A percentile compares a stretch with the other conserved stretches of the same genome.
These are phyloP conservation scores for Diarsia mendica DNA, from an alignment of 2,888 invertebrate species.

Conservation along the genomic window DNA sequence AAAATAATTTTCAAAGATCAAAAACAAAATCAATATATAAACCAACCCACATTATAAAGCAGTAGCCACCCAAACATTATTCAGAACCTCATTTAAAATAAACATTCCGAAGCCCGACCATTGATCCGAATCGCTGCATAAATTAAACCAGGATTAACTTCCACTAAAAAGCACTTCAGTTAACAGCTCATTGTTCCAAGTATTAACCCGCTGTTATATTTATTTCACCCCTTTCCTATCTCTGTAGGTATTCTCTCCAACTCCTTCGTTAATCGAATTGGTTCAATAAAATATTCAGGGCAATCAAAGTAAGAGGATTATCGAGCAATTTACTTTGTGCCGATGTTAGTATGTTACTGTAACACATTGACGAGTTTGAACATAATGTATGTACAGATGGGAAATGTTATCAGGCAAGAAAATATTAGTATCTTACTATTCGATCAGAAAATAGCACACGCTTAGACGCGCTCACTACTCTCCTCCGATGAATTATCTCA, in stretches of 20 bases:
- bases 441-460: neutral
- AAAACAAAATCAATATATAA: neutral
- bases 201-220: neutral
- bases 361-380: constrained; percentile 3
- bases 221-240: neutral
- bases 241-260: constrained; percentile 18
- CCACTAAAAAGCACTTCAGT: constrained; percentile 12
- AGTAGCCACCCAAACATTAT: neutral
- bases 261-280: constrained; percentile 59
- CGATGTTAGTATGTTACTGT: constrained; percentile 36
- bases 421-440: neutral
- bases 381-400: neutral
- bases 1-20: neutral
- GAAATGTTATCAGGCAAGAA: no score
- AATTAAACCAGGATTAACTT: constrained; percentile 20
- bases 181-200: constrained; percentile 10
- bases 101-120: neutral
- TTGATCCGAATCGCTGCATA: constrained; percentile 34
- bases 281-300: constrained; percentile 69
- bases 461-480: neutral
- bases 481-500: neutral
- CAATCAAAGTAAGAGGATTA: constrained; percentile 66
- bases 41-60: neutral
- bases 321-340: constrained; percentile 53
- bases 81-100: constrained; percentile 18